A percentile compares a stretch with the other conserved stretches of the same genome.
These are phyloP conservation scores for Scaptomyza reducta DNA, from an alignment of 2,888 invertebrate genomes.

Conservation along the genomic window DNA sequence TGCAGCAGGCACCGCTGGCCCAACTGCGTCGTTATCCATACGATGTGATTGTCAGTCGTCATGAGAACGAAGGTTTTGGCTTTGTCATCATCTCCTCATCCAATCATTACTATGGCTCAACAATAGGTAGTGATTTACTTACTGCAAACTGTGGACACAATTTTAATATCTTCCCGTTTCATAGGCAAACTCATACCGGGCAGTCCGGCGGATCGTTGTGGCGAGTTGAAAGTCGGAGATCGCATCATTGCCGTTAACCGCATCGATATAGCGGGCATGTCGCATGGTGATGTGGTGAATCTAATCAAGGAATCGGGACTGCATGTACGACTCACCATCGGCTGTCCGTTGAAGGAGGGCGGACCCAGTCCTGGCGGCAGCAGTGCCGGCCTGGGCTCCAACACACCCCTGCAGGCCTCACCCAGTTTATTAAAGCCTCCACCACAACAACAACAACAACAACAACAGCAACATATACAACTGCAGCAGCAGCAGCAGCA, in stretches of 20 bases:
- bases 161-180: background rate
- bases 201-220: conserved; percentile 97
- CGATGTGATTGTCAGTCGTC: conserved; percentile 95
- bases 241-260: conserved; percentile 98
- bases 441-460: conserved; percentile 63
- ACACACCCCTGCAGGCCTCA: conserved; percentile 73
- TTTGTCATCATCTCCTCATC: conserved; percentile 99
- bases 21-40: conserved; percentile 87
- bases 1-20: conserved; percentile 48
- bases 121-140: conserved; percentile 88
- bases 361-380: conserved; percentile 69
- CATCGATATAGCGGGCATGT: conserved; percentile 94
- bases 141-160: background rate
- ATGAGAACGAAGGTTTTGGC: conserved; percentile 98
- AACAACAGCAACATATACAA: conserved; percentile 64
- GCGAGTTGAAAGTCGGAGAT: conserved; percentile 95
- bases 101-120: conserved; percentile 90
- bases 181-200: conserved; percentile 96
- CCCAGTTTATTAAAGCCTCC: conserved; percentile 69
- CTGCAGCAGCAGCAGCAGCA: conserved; percentile 60
- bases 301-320: conserved; percentile 98
- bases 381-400: conserved; percentile 61
- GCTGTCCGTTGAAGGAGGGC: conserved; percentile 81
- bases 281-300: conserved; percentile 98
- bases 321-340: conserved; percentile 93